A percentile compares a stretch with the other conserved stretches of the same genome.
These are phyloP conservation scores for Caenorhabditis sp. DNA, from an alignment of 2,888 invertebrate genomes.

Conservation along the genomic window DNA sequence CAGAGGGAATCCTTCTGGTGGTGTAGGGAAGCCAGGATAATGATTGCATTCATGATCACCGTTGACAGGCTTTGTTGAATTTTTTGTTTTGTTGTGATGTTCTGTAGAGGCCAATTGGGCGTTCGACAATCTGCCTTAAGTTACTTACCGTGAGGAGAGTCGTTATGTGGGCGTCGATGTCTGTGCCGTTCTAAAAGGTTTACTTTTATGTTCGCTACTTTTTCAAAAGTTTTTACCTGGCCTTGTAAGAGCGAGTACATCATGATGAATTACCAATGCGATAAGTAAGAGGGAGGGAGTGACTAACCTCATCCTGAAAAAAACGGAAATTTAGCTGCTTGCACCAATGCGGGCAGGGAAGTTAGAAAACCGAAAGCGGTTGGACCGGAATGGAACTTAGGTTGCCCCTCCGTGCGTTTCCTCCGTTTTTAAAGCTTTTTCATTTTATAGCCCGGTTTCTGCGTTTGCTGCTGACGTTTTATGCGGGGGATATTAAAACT, in stretches of 20 bases:
- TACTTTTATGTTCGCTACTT: neutral
- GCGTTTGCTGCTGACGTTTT: conserved; percentile 41
- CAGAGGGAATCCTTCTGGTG: conserved; percentile 10
- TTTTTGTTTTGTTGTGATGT: neutral
- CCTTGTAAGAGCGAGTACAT: conserved; percentile 11
- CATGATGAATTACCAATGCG: conserved; percentile 48
- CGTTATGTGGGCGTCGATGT: neutral
- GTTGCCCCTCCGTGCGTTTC: neutral
- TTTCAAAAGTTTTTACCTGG: neutral
- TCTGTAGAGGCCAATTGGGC: too few species aligned
- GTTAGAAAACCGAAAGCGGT: neutral
- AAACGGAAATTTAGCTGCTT: neutral
- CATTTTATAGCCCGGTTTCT: conserved; percentile 26
- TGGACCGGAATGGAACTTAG: neutral
- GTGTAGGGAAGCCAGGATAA: conserved; percentile 25
- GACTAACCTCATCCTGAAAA: conserved; percentile 37
- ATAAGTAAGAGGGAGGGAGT: conserved; percentile 35
- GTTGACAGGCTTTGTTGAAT: conserved; percentile 6
- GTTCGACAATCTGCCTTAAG: neutral
- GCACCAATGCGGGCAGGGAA: neutral
- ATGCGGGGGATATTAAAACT: conserved; percentile 43
- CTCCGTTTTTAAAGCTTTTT: conserved; percentile 37
- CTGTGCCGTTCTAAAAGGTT: conserved; percentile 37
- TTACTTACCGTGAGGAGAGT: neutral
- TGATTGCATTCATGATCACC: conserved; percentile 19